These are phyloP conservation scores for Dendrolimus houi DNA, from an alignment of 2,888 invertebrate species.

Conservation along the genomic window DNA sequence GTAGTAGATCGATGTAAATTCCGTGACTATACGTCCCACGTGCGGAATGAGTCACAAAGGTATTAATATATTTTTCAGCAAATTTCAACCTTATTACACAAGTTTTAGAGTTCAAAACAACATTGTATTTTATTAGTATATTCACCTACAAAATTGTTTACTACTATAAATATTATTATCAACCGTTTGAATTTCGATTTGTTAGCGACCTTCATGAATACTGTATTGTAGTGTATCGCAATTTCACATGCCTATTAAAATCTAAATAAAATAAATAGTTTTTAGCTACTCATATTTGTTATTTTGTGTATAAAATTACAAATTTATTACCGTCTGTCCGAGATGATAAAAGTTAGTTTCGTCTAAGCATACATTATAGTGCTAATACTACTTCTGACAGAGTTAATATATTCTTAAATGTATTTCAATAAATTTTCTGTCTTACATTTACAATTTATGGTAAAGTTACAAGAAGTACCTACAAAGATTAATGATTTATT, in stretches of 20 bases:
- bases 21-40: constrained; percentile 42
- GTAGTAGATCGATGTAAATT: constrained; percentile 48
- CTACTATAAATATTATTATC: constrained; percentile 33
- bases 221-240: constrained; percentile 16
- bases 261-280: too few species aligned
- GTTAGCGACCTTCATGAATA: constrained; percentile 41
- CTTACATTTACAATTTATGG: too few species aligned
- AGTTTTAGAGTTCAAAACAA: constrained; percentile 21
- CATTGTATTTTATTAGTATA: constrained; percentile 22
- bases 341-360: too few species aligned
- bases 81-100: constrained; percentile 33
- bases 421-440: too few species aligned
- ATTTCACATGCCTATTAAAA: neutral
- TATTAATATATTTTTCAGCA: constrained; percentile 20
- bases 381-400: too few species aligned
- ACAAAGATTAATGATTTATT: too few species aligned
- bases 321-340: too few species aligned
- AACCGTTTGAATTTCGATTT: constrained; percentile 33
- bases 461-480: too few species aligned
- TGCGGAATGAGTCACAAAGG: constrained; percentile 39
- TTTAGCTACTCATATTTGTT: too few species aligned
- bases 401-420: too few species aligned
- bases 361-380: too few species aligned
- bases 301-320: too few species aligned
- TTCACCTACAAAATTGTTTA: constrained; percentile 33